Evolutionary conservation across 2,797 vertebrate genomes (phyloP), one percentile per base, ranked within the genome.

Genomic region (Sebastes alutus): DNA sequence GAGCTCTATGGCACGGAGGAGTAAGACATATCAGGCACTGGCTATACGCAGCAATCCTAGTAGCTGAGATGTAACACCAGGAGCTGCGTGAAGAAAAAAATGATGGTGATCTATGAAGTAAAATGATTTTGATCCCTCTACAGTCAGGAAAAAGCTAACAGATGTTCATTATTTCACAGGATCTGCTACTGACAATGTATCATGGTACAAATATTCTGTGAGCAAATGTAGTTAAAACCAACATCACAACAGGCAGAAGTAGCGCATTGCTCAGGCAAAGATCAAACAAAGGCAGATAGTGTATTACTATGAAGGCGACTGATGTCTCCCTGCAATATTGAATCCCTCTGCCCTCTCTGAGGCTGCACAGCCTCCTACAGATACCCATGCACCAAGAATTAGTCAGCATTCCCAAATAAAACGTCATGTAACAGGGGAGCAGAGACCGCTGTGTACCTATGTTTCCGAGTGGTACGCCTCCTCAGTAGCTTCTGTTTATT

Each of bases 401-500:
- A 98, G 96, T 95, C 88, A 95, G 96, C 98, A 98, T 99, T 99
- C 97, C 95, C 97, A 97, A 95, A 96, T 94, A 68, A 82, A 80
- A 69, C n/a, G 89, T 92, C 94, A 97, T 91, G 93, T 95, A 95
- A 94, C 94, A 85, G 95, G 95, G 95, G 93, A 90, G 94, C 94
- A 92, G 93, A 96, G 33, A 96, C 95, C 95, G 96, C 96, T 94
- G 95, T 96, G 95, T 99, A 99, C 98, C 98, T 99, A 98, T 96
- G 95, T 96, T 95, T 99, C 97, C 97, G 86, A 94, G 96, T 94
- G 89, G 94, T 96, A 97, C 96, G 96, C 93, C 96, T 97, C 97
- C 97, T 97, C 97, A 98, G 97, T 96, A 98, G 96, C 97, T 97
- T 99, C 97, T 98, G 96, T 94, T 97, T 98, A 98, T 96, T 97